Base-by-base conservation (phyloP, 2,113 vertebrate species). In the Uria lomvia region DNA sequence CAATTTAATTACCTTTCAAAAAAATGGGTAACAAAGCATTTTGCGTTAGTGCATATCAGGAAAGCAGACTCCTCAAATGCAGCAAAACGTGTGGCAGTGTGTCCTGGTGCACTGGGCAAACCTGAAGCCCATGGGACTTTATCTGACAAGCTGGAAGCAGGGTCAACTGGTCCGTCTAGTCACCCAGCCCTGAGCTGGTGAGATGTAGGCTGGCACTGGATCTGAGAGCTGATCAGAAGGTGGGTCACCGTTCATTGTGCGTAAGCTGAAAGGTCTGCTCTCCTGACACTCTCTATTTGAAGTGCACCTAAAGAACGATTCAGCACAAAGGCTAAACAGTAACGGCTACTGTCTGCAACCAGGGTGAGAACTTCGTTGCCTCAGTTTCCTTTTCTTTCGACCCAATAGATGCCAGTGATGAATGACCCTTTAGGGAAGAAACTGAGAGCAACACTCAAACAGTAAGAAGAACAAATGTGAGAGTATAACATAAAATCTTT, bases 121-220 rank as follows among this genome's bases (percentile, higher is more conserved):
- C 24, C 24, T 67, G 19, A 13, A 45, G 29, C 47, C 60, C 15
- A 4, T 9, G 27, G 30, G 9, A 8, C 9, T 79, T 38, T 4
- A 8, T 24, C 12, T 68, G 42, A 20, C 22, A 32, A 42, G 49
- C 20, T 47, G 50, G 27, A 68, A 59, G 7, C 72, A 56, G 84
- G 15, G 16, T n/a, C 32, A 56, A 2, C n/a, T 34, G 19, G 32
- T 53, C 45, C 24, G 38, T 47, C 32, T 38, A 49, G 49, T 12
- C 0, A 0, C n/a, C 36, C 3, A 3, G 11, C 47, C n/a, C 27
- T 56, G 63, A 19, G 1, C 9, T 26, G 52, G 0, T 21, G 26
- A 47, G 43, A 8, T 15, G 3, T 15, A 66, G 60, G 32, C 40
- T 77, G 59, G 11, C 58, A 62, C 15, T 45, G 80, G 13, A 5